Percentiles rank a stretch among this genome's conserved stretches.
Evolutionary conservation across 2,113 vertebrate species (phyloP).

Genomic region (Canis aureus): DNA sequence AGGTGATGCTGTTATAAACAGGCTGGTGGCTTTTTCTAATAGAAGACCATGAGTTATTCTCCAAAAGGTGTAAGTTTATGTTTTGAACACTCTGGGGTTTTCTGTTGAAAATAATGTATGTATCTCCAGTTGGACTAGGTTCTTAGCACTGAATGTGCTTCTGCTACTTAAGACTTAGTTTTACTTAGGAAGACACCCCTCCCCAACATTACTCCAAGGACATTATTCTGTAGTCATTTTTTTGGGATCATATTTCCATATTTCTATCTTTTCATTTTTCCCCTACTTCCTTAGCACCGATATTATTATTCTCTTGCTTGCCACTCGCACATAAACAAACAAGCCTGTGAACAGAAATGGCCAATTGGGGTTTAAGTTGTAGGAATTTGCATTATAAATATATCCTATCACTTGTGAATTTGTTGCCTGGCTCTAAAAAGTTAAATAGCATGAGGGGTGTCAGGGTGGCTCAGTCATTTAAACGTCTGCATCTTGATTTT

Average conservation of each 20-base stretch:
- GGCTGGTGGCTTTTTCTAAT: background rate
- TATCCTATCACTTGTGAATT: background rate
- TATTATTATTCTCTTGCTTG: background rate
- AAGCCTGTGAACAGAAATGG: background rate
- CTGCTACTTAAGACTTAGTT: background rate
- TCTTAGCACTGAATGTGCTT: background rate
- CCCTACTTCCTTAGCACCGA: background rate
- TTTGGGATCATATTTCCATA: background rate
- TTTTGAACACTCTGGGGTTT: background rate
- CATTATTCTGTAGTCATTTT: background rate
- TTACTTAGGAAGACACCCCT: background rate
- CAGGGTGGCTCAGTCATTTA: too few relatives aligned
- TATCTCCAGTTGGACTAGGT: background rate
- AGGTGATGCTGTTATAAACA: background rate
- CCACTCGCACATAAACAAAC: background rate
- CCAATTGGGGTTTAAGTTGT: background rate
- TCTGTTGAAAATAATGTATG: background rate
- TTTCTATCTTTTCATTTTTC: background rate
- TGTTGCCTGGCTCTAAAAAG: background rate
- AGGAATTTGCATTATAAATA: background rate
- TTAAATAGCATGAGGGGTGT: background rate
- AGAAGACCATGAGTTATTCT: background rate
- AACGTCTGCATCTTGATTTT: too few relatives aligned
- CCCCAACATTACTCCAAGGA: background rate
- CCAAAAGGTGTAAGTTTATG: background rate